Conservation (phyloP, 2,113 vertebrate genomes). For the Mesitornis unicolor region DNA sequence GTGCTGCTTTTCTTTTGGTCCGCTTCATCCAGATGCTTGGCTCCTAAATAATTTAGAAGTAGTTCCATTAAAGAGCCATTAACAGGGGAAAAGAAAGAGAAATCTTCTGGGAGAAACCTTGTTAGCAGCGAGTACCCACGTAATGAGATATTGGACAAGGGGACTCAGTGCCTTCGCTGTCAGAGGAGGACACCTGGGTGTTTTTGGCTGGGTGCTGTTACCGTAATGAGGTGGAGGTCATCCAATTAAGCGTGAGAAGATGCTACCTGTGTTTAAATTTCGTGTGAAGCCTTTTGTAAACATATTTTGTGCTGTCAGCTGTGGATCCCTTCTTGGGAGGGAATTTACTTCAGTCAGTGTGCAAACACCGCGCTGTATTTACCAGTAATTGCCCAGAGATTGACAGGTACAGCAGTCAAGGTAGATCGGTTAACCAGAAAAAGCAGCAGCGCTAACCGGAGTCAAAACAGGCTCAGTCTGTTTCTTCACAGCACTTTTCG, state of each 20-base stretch:
- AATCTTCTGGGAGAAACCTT: not conserved
- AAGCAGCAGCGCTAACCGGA: not conserved
- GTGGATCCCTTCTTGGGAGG: not conserved
- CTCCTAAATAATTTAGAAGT: slow-evolving; percentile 48
- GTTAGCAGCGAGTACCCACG: not conserved
- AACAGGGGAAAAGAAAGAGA: not conserved
- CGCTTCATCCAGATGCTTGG: not conserved
- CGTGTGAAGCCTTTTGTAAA: not conserved
- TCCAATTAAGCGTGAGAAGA: not conserved
- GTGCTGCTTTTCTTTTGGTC: not conserved
- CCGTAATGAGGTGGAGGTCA: not conserved
- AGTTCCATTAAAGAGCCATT: slow-evolving; percentile 41
- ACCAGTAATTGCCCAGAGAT: not conserved
- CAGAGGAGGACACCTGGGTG: not conserved
- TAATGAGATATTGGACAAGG: not conserved
- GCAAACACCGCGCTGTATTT: not conserved
- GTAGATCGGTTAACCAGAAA: not conserved
- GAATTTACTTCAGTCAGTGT: not conserved
- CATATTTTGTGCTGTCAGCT: not conserved
- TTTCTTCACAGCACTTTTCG: not conserved
- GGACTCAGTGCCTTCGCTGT: not conserved
- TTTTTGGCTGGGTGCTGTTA: accelerated
- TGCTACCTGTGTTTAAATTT: not conserved
- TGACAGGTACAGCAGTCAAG: not conserved
- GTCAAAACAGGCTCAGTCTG: not conserved